Evolutionary conservation across 53 echinoderm and acorn worm species (phyloP), one percentile per base, ranked within the genome.

Genomic region (Arbacia lixula): DNA sequence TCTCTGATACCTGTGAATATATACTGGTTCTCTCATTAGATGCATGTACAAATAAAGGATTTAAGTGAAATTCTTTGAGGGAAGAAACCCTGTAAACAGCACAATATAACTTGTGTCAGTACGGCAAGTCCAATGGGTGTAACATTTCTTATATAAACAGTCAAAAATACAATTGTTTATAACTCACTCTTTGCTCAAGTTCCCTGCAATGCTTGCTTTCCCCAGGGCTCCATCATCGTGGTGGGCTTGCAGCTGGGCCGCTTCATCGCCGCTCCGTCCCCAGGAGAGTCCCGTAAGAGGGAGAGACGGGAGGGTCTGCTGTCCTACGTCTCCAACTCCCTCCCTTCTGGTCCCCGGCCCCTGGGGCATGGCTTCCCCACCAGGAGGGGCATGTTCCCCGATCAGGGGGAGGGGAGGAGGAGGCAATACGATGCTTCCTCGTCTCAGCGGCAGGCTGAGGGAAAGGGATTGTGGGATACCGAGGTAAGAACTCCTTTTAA

Each of bases 201-300:
- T n/a, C n/a, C n/a, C n/a, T n/a, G n/a, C n/a, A n/a, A 29, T 72
- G 11, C 31, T 43, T 38, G 6, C 40, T 25, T 40, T 46, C 4
- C 32, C 2, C 51, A 81, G 82, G 82, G 82, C 43, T 81, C 82
- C 49, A 81, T 81, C 64, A 81, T 81, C 30, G 82, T 81, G 19
- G 63, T 81, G 30, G 82, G 82, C 10, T 34, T 81, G 6, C 82
- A 81, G 49, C 31, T 81, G 31, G 64, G 82, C 9, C 82, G 82
- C 64, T 43, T 41, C 32, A 31, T 81, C 43, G 30, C 40, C 0
- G 40, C 42, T 17, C 30, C 41, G 21, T 3, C 82, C 29, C 46
- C 51, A 10, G 46, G 64, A n/a, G 82, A 81, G 6, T 9, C 39
- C 3, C 82, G 21, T 3, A 56, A 19, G 39, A 77, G 16, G 28